A percentile compares a stretch with the other conserved stretches of the same genome.
Conservation (phyloP, 2,888 invertebrate genomes). For the Nephrotoma guestfalica region DNA sequence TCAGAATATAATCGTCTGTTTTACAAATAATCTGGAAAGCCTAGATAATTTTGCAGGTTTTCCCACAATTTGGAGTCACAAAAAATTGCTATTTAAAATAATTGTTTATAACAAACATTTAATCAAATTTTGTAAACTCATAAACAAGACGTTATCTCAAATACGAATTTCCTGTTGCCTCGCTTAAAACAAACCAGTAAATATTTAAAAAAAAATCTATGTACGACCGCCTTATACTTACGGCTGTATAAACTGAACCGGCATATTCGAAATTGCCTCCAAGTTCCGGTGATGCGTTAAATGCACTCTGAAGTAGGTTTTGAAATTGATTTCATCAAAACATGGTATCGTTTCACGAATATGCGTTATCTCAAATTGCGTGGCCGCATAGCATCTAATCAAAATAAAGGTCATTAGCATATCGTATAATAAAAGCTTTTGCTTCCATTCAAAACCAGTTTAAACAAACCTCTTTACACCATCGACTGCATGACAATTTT, state of each 20-base stretch:
- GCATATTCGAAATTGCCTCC: constrained; percentile 35
- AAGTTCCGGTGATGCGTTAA: constrained; percentile 22
- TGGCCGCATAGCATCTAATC: constrained; percentile 37
- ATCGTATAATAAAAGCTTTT: neutral
- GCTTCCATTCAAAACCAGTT: neutral
- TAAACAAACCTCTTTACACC: neutral
- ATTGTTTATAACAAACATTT: too few relatives aligned
- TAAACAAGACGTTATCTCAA: too few relatives aligned
- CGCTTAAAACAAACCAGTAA: too few relatives aligned
- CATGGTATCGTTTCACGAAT: constrained; percentile 60
- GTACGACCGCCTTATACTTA: neutral
- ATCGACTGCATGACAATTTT: neutral
- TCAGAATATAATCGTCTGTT: too few relatives aligned
- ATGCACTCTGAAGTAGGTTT: constrained; percentile 41
- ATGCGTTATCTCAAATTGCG: constrained; percentile 51
- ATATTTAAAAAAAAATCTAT: too few relatives aligned
- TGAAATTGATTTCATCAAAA: constrained; percentile 51
- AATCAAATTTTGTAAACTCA: too few relatives aligned
- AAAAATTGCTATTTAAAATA: too few relatives aligned
- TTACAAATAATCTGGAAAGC: too few relatives aligned
- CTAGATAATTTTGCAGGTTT: too few relatives aligned
- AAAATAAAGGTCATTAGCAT: neutral
- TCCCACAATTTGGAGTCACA: too few relatives aligned
- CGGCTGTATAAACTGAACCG: constrained; percentile 10
- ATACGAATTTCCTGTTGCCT: too few relatives aligned